phyloP scores from a whole-genome alignment of 2,797 vertebrate genomes.

The Synaphobranchus kaupii region DNA sequence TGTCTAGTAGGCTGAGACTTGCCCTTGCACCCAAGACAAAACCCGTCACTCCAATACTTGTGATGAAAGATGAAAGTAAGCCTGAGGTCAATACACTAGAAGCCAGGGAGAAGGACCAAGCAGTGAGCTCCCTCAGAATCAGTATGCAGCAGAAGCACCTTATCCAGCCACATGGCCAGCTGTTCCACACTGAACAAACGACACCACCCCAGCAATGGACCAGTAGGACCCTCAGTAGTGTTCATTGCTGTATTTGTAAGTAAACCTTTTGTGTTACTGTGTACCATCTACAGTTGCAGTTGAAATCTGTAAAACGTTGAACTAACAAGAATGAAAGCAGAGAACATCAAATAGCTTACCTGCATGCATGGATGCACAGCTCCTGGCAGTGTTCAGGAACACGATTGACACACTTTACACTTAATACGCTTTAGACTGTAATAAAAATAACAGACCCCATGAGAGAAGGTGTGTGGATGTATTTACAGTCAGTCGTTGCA shows the following conservation, averaged over 20 bases:
- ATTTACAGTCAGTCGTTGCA: not conserved
- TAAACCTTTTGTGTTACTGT: too few species aligned
- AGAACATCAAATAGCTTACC: not conserved
- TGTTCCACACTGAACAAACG: not conserved
- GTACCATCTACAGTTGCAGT: not conserved
- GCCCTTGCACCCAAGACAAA: not conserved
- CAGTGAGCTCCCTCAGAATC: not conserved
- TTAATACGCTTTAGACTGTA: not conserved
- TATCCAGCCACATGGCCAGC: not conserved
- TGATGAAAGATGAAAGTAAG: too few species aligned
- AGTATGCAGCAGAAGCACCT: not conserved
- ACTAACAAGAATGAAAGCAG: too few species aligned
- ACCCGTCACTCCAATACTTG: not conserved
- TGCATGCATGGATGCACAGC: not conserved
- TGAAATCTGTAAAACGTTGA: too few species aligned
- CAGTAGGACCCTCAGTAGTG: not conserved
- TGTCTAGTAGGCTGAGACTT: not conserved
- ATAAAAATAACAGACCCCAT: not conserved
- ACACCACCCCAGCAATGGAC: not conserved
- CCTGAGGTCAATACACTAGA: too few species aligned
- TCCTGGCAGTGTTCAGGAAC: not conserved
- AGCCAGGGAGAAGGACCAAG: too few species aligned
- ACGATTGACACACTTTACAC: not conserved
- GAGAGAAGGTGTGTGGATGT: not conserved
- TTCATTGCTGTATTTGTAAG: too few species aligned